Evolutionary conservation across 2,888 invertebrate species (phyloP).

Genomic region (Atrina japonica): DNA sequence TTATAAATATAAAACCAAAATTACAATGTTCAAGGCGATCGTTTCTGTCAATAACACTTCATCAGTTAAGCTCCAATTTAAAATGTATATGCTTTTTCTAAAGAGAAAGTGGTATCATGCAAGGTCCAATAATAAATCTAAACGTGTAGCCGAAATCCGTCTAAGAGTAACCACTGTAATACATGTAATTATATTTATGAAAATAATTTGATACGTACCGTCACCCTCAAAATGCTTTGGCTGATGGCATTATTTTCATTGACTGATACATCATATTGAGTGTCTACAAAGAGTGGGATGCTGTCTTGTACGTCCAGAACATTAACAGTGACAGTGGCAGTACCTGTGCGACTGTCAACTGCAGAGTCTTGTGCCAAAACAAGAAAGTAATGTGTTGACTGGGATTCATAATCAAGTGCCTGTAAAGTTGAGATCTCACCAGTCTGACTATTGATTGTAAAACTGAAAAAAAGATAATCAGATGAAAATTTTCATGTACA

Average conservation of each 20-base stretch:
- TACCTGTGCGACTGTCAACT: slow-evolving; percentile 58
- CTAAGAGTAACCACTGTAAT: too few species aligned
- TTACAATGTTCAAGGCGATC: too few species aligned
- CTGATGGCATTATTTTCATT: slow-evolving; percentile 51
- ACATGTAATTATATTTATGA: too few species aligned
- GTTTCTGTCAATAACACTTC: too few species aligned
- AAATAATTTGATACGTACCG: too few species aligned
- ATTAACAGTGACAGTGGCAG: slow-evolving; percentile 66
- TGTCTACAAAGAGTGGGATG: slow-evolving; percentile 69
- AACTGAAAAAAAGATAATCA: slow-evolving; percentile 54
- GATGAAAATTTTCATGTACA: too few species aligned
- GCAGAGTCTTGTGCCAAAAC: slow-evolving; percentile 63
- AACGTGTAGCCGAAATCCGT: too few species aligned
- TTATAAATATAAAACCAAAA: too few species aligned
- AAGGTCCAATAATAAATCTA: too few species aligned
- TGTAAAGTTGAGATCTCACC: slow-evolving; percentile 63
- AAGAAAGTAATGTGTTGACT: slow-evolving; percentile 50
- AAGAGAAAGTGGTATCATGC: too few species aligned
- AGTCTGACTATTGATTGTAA: slow-evolving; percentile 61
- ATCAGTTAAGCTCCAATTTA: too few species aligned
- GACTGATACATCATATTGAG: slow-evolving; percentile 56
- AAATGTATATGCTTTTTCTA: too few species aligned
- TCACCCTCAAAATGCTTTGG: slow-evolving; percentile 13
- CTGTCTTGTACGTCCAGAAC: slow-evolving; percentile 72
- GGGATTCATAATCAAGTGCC: slow-evolving; percentile 63